phyloP scores from a whole-genome alignment of 2,888 invertebrate species.

The Zygogramma bicolorata region DNA sequence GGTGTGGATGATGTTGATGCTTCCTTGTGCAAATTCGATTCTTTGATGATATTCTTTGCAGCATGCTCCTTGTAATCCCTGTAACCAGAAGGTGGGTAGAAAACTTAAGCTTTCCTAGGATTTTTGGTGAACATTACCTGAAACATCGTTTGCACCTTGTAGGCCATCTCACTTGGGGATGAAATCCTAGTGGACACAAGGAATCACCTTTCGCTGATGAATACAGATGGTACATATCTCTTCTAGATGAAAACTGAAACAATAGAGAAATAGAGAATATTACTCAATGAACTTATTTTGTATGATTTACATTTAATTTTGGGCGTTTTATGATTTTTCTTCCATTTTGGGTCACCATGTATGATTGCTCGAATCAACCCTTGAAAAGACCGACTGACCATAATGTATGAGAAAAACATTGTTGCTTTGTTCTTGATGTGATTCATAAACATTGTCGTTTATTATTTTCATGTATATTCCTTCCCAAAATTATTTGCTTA shows the following conservation, averaged over 20 bases:
- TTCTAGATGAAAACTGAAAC: constrained; percentile 16
- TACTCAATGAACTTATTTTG: too few relatives aligned
- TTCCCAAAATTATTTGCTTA: too few relatives aligned
- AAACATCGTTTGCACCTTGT: constrained; percentile 94
- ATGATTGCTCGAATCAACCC: too few relatives aligned
- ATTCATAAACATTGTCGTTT: too few relatives aligned
- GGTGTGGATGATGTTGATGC: constrained; percentile 81
- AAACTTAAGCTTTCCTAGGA: not conserved
- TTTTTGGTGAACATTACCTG: constrained; percentile 68
- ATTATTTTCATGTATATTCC: too few relatives aligned
- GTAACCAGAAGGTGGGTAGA: constrained; percentile 43
- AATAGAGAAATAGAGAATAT: too few relatives aligned
- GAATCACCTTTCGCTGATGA: constrained; percentile 88
- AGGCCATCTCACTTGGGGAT: constrained; percentile 94
- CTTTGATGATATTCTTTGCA: constrained; percentile 77
- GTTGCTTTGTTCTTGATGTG: too few relatives aligned
- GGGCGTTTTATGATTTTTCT: too few relatives aligned
- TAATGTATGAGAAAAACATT: too few relatives aligned
- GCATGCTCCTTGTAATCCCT: constrained; percentile 93
- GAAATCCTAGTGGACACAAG: constrained; percentile 91
- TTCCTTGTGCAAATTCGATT: constrained; percentile 68
- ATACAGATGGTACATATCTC: constrained; percentile 79
- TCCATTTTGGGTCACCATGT: too few relatives aligned
- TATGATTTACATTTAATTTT: too few relatives aligned
- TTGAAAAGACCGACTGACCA: too few relatives aligned